Percentiles rank a stretch among this genome's conserved stretches.
These are phyloP conservation scores for Chromis chromis DNA, from an alignment of 2,797 vertebrate species.

Conservation along the genomic window DNA sequence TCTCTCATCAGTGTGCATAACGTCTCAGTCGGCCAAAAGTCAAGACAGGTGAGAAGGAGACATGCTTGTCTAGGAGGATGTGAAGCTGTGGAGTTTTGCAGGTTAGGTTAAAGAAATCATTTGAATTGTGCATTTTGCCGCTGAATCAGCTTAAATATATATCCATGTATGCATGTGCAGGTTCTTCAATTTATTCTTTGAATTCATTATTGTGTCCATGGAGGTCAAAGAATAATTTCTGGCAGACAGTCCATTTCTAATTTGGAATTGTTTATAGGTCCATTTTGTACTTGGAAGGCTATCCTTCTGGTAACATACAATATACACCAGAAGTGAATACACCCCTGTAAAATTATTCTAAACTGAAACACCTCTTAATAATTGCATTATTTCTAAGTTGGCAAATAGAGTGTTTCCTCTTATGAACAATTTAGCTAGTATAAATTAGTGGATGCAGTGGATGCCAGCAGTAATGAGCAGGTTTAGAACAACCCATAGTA, in stretches of 20 bases:
- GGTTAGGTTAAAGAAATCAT: background rate
- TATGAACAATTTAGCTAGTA: too few species aligned
- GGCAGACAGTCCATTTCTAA: background rate
- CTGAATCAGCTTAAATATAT: background rate
- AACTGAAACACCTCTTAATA: too few species aligned
- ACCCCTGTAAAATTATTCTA: too few species aligned
- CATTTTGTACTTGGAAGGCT: too few species aligned
- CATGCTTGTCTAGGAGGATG: background rate
- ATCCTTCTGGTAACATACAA: too few species aligned
- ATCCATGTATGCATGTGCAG: background rate
- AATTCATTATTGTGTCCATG: background rate
- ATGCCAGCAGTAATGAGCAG: too few species aligned
- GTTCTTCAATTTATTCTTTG: background rate
- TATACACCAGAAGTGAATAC: too few species aligned
- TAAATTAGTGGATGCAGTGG: too few species aligned
- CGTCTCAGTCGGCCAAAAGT: background rate
- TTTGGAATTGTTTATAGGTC: background rate
- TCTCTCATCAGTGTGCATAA: background rate
- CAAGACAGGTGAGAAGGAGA: constrained; percentile 1
- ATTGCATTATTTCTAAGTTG: too few species aligned
- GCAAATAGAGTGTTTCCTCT: too few species aligned
- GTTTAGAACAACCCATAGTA: too few species aligned
- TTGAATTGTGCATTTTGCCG: background rate
- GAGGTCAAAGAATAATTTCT: background rate
- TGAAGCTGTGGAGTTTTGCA: background rate